These are phyloP conservation scores for Cirrhinus molitorella DNA, from an alignment of 2,797 vertebrate genomes.

Conservation along the genomic window DNA sequence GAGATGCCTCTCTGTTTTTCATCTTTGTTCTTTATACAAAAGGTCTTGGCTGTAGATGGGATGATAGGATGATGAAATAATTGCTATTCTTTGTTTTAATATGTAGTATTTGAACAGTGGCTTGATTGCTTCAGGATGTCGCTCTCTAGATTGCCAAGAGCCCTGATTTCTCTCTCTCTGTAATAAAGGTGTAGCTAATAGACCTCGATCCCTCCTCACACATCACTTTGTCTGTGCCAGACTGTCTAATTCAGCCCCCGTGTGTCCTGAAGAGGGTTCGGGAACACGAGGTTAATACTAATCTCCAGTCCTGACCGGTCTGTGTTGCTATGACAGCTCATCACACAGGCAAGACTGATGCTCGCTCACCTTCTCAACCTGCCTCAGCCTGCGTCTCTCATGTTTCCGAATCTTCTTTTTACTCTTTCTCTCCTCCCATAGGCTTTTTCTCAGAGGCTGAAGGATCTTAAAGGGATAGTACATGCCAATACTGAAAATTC, in stretches of 20 bases:
- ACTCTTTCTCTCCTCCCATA: constrained; percentile 19
- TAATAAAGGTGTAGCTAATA: constrained; percentile 24
- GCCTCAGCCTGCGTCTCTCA: background rate
- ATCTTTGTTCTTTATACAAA: constrained; percentile 18
- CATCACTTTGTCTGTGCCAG: constrained; percentile 26
- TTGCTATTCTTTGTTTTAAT: constrained; percentile 4
- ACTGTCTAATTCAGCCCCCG: constrained; percentile 11
- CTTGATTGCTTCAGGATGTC: constrained; percentile 15
- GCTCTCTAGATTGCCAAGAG: background rate
- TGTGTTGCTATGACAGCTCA: constrained; percentile 41
- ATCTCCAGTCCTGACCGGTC: constrained; percentile 21
- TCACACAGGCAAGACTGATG: constrained; percentile 20
- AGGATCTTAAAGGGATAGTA: constrained; percentile 4
- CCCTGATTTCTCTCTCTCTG: constrained; percentile 14
- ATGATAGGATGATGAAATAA: background rate
- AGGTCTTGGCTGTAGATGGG: background rate
- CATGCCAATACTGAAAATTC: background rate
- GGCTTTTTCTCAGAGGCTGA: constrained; percentile 9
- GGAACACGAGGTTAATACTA: constrained; percentile 32
- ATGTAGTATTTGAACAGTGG: constrained; percentile 12
- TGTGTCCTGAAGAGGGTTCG: constrained; percentile 23
- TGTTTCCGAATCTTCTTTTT: background rate
- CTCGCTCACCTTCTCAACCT: constrained; percentile 43
- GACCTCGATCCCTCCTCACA: background rate
- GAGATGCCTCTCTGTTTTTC: background rate